Conservation (phyloP, 2,888 invertebrate species). For the Oithona nana region DNA sequence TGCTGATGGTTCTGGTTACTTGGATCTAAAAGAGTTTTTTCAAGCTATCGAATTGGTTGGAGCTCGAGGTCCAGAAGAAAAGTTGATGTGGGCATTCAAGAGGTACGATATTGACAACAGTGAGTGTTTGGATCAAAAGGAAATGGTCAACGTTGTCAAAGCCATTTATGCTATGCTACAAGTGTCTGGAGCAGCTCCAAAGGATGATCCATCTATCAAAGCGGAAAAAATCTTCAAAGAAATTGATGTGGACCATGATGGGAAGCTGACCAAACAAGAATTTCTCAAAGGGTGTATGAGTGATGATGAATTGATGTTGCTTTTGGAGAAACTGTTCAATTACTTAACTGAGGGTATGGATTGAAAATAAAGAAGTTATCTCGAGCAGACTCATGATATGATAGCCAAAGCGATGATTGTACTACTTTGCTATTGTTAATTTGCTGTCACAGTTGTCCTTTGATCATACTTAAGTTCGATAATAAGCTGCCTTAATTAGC, state of each 20-base stretch:
- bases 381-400: too few species aligned
- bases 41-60: neutral
- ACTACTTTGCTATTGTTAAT: too few species aligned
- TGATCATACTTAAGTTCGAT: too few species aligned
- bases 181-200: neutral
- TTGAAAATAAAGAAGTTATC: too few species aligned
- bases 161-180: neutral
- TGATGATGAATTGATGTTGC: neutral
- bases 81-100: neutral
- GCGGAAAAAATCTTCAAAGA: neutral
- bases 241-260: neutral
- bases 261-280: neutral
- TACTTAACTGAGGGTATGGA: neutral
- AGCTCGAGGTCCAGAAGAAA: neutral
- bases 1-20: neutral
- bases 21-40: neutral
- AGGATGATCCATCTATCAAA: neutral
- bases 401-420: too few species aligned
- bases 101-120: slow-evolving; percentile 2
- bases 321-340: slow-evolving; percentile 7
- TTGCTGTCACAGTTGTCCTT: too few species aligned
- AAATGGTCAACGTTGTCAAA: neutral
- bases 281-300: neutral
- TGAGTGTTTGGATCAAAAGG: neutral
- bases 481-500: too few species aligned